Evolutionary conservation across 2,113 vertebrate genomes (phyloP), one percentile per base, ranked within the genome.

Genomic region (Pyrgilauda ruficollis): DNA sequence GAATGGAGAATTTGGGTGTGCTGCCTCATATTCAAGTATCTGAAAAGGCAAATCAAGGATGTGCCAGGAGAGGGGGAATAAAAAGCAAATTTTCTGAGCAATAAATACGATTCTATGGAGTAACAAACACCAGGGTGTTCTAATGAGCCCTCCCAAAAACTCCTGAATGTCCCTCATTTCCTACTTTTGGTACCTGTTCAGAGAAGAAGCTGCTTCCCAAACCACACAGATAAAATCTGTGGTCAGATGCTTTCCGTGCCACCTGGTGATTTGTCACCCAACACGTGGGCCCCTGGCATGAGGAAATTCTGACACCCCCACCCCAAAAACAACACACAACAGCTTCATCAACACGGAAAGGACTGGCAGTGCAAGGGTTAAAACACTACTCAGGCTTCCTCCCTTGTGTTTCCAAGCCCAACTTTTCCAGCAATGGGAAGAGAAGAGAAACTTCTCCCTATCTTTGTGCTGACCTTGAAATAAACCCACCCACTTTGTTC

Each of bases 401-500:
- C 24, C 56, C 84, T 64, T 10, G 39, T 20, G 41, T 41, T 85
- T 83, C 58, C 90, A 92, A 28, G 22, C 33, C 9, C 62, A 77
- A 50, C 50, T 88, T 85, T 94, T 80, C 79, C 92, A 93, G 78
- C 37, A 26, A 55, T 14, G 23, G 13, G 43, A 63, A 59, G 52
- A 33, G 79, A 63, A 82, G 53, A 85, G 39, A 85, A 89, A 76
- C 14, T 76, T 75, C 23, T 56, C 90, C 4, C 0, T 37, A 80
- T 90, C 82, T 92, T 47, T 35, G 63, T 41, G 35, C 85, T 80
- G 85, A 92, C 88, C 92, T 85, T 66, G 68, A 87, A 83, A 79
- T 90, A 74, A 83, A 92, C 33, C 88, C 95, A 93, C 72, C 82
- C 92, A 83, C 85, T 85, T 76, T 4, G 90, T 76, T 94, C 82